Conservation (phyloP, 2,888 invertebrate genomes). For the Caenorhabditis doughertyi region DNA sequence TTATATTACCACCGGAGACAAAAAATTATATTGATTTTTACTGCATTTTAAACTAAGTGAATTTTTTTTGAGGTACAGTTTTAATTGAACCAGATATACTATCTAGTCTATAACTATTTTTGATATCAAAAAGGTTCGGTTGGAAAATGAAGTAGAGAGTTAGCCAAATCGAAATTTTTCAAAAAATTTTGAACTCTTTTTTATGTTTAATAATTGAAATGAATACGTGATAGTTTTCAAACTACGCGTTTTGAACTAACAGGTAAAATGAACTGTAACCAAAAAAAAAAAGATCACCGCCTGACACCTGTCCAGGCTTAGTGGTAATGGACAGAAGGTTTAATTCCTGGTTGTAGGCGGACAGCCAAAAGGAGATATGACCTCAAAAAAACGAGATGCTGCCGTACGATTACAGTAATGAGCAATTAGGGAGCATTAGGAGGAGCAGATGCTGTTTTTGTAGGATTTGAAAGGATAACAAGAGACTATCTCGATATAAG, state of each 20-base stretch:
- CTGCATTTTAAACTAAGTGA: no score
- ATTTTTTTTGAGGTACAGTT: neutral
- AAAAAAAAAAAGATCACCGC: neutral
- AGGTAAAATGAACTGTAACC: neutral
- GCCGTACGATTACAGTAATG: constrained; percentile 24
- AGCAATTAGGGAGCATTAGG: constrained; percentile 30
- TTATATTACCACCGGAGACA: neutral
- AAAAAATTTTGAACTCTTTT: neutral
- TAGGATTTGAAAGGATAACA: neutral
- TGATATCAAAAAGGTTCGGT: no score
- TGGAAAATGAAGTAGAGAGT: no score
- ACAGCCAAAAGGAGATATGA: constrained; percentile 2
- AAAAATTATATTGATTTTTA: neutral
- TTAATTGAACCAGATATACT: no score
- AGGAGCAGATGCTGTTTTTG: constrained; percentile 7
- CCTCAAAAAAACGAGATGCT: constrained; percentile 15
- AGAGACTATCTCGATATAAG: neutral
- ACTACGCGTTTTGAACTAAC: neutral
- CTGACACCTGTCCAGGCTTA: constrained; percentile 36
- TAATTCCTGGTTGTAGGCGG: constrained; percentile 34
- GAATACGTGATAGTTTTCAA: neutral
- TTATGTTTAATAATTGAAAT: no score
- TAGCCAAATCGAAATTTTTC: no score
- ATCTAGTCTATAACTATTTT: no score
- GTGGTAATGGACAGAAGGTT: constrained; percentile 36